Evolutionary conservation across 2,888 invertebrate genomes (phyloP), one percentile per base, ranked within the genome.

Genomic region (Diaperis boleti): DNA sequence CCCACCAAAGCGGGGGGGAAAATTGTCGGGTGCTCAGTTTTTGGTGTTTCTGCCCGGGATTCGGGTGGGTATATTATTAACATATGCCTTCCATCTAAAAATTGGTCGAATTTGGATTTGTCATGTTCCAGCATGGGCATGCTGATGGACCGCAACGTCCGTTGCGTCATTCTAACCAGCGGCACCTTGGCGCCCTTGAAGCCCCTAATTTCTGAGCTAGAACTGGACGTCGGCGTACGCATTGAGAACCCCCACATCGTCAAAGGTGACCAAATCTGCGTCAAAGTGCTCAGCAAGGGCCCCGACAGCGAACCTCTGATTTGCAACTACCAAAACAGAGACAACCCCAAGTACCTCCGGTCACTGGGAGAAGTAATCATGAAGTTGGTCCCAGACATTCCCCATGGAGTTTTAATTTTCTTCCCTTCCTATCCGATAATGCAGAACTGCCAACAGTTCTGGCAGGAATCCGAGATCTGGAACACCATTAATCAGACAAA

Each of bases 11-110:
- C 5, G 4, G n/a, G n/a, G 73, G 62, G 72, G 79, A 29, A 81
- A 84, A 52, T 66, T 89, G 90, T 52, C 89, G 91, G 81, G 83
- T 92, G 20, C 84, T 98, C 11, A 93, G 92, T 79, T 97, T 94
- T 79, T 98, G 98, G 98, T 99, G 99, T 82, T 98, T 99, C 74
- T 95, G 94, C 83, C 96, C 98, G 6, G 95, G 95, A 1, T 94
- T 96, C 84, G 95, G 94, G 89, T 89, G 83, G 79, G 70, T 31
- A 18, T 20, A 4, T n/a, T n/a, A n/a, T n/a, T n/a, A n/a, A n/a
- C n/a, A n/a, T n/a, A n/a, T n/a, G n/a, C n/a, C n/a, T n/a, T n/a
- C n/a, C n/a, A n/a, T n/a, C n/a, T n/a, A n/a, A n/a, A n/a, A n/a
- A n/a, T n/a, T n/a, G n/a, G n/a, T 39, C 39, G 39, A 15, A 3